These are phyloP conservation scores for Glyptemys insculpta DNA, from an alignment of 2,797 vertebrate genomes.

Conservation along the genomic window DNA sequence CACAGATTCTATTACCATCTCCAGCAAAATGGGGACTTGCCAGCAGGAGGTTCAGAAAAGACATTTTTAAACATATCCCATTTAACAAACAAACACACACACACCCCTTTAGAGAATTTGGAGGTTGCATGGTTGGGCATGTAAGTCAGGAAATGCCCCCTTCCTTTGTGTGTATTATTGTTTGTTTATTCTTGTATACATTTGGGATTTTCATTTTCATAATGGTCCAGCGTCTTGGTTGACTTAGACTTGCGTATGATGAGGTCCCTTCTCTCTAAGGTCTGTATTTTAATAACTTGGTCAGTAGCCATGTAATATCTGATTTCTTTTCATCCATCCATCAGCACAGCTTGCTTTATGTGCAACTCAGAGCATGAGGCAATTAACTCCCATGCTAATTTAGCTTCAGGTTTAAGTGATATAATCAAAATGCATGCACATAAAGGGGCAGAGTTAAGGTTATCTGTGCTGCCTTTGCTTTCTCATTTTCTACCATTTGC, in stretches of 20 bases:
- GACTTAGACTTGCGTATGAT: conserved; percentile 70
- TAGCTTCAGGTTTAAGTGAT: conserved; percentile 62
- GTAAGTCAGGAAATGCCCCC: conserved; percentile 48
- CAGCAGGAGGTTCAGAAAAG: conserved; percentile 41
- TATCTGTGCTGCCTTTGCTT: conserved; percentile 68
- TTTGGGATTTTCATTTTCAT: conserved; percentile 32
- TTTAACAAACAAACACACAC: not conserved
- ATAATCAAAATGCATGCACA: conserved; percentile 59
- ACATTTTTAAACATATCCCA: conserved; percentile 2
- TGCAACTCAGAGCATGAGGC: conserved; percentile 67
- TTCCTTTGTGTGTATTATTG: conserved; percentile 26
- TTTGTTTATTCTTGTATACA: conserved; percentile 60
- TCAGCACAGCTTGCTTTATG: conserved; percentile 38
- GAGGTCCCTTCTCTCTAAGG: conserved; percentile 69
- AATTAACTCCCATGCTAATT: conserved; percentile 71
- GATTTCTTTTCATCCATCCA: conserved; percentile 57
- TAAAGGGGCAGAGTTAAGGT: conserved; percentile 64
- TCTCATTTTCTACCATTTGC: conserved; percentile 71
- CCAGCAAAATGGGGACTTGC: conserved; percentile 6
- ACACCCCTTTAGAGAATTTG: conserved; percentile 23
- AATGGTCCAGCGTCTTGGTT: conserved; percentile 65
- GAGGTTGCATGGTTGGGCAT: conserved; percentile 37
- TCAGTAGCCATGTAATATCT: conserved; percentile 55
- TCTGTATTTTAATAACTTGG: conserved; percentile 73
- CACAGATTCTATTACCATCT: conserved; percentile 28